phyloP scores from a whole-genome alignment of 2,113 vertebrate species.

The Atrichornis clamosus region DNA sequence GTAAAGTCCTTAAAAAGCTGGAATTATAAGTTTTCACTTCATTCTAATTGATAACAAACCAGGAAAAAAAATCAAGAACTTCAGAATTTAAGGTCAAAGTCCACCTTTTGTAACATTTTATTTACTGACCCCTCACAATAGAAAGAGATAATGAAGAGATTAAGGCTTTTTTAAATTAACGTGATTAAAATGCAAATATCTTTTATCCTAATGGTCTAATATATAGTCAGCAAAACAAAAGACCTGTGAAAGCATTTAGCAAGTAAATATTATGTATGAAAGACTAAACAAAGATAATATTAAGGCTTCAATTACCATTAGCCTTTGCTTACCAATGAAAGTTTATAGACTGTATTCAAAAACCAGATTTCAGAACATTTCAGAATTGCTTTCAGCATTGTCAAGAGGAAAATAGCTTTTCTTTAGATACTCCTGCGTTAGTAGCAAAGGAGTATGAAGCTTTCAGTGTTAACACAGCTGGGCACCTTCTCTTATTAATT shows the following conservation, averaged over 20 bases:
- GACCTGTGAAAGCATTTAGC: constrained; percentile 53
- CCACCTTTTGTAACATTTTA: constrained; percentile 62
- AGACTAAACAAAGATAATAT: background rate
- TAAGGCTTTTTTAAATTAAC: constrained; percentile 60
- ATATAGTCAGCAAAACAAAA: constrained; percentile 55
- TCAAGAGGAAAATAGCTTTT: background rate
- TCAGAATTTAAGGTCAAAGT: constrained; percentile 53
- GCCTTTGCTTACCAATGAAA: background rate
- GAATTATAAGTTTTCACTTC: background rate
- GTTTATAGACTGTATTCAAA: background rate
- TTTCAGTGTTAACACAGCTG: background rate
- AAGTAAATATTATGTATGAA: constrained; percentile 59
- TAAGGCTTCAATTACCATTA: background rate
- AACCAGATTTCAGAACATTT: background rate
- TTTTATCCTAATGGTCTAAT: constrained; percentile 60
- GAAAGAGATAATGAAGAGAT: constrained; percentile 65
- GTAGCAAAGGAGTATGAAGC: background rate
- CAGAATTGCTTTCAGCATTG: background rate
- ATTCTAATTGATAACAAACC: constrained; percentile 52
- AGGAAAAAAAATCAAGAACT: constrained; percentile 62
- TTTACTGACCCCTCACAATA: constrained; percentile 61
- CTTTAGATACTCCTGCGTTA: background rate
- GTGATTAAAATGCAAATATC: constrained; percentile 62
- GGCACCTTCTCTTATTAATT: background rate
- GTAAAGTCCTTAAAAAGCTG: background rate